phyloP scores from a whole-genome alignment of 2,113 vertebrate species.

The Glaucomys volans region DNA sequence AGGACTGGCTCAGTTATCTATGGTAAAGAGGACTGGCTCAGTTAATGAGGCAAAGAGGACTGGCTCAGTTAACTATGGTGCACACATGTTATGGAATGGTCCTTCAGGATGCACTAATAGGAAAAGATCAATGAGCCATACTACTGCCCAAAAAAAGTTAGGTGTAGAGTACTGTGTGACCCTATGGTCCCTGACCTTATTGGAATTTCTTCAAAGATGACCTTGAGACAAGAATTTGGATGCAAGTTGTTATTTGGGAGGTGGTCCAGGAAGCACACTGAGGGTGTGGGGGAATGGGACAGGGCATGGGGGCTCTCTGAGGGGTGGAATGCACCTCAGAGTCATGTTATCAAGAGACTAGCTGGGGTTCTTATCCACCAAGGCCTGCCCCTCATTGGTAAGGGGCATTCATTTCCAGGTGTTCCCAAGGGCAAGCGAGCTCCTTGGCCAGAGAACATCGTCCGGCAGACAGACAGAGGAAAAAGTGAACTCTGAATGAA shows the following conservation, averaged over 20 bases:
- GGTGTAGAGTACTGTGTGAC: neutral
- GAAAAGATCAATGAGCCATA: too few species aligned
- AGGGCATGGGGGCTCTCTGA: neutral
- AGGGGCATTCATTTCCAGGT: neutral
- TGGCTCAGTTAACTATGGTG: too few species aligned
- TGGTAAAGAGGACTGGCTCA: neutral
- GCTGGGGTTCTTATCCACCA: neutral
- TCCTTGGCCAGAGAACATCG: neutral
- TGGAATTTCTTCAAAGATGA: neutral
- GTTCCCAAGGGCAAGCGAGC: neutral
- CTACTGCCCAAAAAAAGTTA: too few species aligned
- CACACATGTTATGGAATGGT: too few species aligned
- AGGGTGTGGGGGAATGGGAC: neutral
- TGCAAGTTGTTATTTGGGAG: constrained; percentile 16
- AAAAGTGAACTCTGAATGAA: neutral
- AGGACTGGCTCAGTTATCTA: neutral
- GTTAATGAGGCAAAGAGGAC: too few species aligned
- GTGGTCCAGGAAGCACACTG: neutral
- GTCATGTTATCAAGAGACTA: neutral
- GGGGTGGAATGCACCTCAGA: neutral
- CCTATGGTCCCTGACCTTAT: neutral
- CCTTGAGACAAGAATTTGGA: neutral
- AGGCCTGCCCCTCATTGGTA: neutral
- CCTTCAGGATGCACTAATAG: too few species aligned
- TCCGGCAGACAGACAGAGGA: neutral